Percentiles rank a stretch among this genome's conserved stretches.
phyloP scores from a whole-genome alignment of 2,113 vertebrate genomes.

The Larimichthys crocea region DNA sequence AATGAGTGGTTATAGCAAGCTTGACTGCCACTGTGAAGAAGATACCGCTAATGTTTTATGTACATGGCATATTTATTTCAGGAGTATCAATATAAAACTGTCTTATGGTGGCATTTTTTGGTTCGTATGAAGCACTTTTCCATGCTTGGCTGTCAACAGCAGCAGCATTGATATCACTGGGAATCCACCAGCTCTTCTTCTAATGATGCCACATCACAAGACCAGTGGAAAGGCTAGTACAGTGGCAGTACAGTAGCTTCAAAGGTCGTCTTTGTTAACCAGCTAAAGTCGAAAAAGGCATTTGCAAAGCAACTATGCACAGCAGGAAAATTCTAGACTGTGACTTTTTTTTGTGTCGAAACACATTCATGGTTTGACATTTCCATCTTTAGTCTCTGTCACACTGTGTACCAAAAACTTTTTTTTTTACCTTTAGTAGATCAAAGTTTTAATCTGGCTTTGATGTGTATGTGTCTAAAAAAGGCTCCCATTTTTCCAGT shows the following conservation, averaged over 20 bases:
- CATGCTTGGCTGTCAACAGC: not conserved
- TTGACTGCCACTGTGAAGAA: not conserved
- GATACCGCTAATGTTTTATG: not conserved
- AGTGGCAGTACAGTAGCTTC: conserved; percentile 15
- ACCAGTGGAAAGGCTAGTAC: conserved; percentile 41
- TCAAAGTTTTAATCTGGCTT: conserved; percentile 8
- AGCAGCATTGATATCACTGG: conserved; percentile 8
- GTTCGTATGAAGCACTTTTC: not conserved
- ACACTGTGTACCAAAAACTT: not conserved
- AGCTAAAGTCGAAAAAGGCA: not conserved
- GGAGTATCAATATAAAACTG: not conserved
- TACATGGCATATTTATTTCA: not conserved
- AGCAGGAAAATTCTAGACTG: not conserved
- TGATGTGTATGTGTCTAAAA: not conserved
- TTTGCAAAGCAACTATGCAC: conserved; percentile 53
- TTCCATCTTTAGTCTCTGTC: conserved; percentile 1
- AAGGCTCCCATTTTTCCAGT: too few species aligned
- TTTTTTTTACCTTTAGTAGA: not conserved
- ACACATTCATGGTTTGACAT: not conserved
- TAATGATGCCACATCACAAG: conserved; percentile 19
- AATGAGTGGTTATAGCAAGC: too few species aligned
- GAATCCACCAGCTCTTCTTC: conserved; percentile 6
- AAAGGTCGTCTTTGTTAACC: conserved; percentile 59
- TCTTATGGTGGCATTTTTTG: not conserved
- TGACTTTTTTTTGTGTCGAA: not conserved